These are phyloP conservation scores for Microtus montanus DNA, from an alignment of 2,113 vertebrate species.

Conservation along the genomic window DNA sequence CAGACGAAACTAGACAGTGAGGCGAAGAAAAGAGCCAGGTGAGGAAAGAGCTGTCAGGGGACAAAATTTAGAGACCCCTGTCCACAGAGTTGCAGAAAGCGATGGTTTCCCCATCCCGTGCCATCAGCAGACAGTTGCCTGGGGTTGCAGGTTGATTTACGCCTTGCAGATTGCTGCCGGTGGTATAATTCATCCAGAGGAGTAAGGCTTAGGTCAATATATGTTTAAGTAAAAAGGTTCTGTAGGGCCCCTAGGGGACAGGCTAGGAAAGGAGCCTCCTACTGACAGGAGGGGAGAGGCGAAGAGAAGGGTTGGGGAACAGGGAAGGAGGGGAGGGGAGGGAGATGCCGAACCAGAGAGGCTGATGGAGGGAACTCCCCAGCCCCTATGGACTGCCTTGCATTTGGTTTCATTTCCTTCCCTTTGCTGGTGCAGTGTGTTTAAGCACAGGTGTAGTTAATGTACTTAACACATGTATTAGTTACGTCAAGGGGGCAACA, in stretches of 20 bases:
- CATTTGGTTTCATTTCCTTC: neutral
- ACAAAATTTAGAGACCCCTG: constrained; percentile 66
- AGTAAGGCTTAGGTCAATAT: constrained; percentile 85
- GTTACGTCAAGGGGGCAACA: neutral
- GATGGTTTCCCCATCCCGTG: neutral
- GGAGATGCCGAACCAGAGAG: neutral
- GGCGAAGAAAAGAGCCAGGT: constrained; percentile 45
- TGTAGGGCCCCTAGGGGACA: constrained; percentile 80
- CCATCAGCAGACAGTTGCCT: constrained; percentile 79
- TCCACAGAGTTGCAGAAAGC: constrained; percentile 52
- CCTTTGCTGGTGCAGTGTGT: neutral
- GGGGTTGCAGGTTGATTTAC: constrained; percentile 81
- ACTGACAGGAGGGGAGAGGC: constrained; percentile 60
- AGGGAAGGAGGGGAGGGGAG: constrained; percentile 37
- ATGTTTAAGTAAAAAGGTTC: constrained; percentile 88
- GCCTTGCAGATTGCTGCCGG: constrained; percentile 79
- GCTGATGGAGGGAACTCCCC: neutral
- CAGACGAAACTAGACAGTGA: constrained; percentile 51
- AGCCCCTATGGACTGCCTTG: neutral
- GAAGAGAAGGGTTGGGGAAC: neutral
- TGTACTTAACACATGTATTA: neutral
- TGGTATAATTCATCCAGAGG: constrained; percentile 83
- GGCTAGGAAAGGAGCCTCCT: constrained; percentile 76
- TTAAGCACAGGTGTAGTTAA: neutral
- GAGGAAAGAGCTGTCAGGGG: constrained; percentile 42